Base-by-base conservation (phyloP, 1,140 invertebrate species). In the Pachyrhynchus sulphureomaculatus region DNA sequence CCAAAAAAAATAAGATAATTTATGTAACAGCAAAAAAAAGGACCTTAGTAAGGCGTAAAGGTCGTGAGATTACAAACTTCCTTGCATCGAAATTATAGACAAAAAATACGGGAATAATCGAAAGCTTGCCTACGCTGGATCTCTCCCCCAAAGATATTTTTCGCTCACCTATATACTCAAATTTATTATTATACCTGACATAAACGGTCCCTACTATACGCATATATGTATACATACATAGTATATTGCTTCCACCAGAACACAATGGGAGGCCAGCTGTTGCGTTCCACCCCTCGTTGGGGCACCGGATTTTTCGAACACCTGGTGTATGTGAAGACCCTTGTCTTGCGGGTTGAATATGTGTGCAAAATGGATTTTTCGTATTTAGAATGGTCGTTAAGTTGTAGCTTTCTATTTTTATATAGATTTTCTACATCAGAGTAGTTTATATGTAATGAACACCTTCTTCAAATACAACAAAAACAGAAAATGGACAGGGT, bases 261-360 rank as follows among this genome's bases (percentile, higher is more conserved):
- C 48, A 58, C 45, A 58, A 58, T 49, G 34, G 29, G 15, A 2
- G 10, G 21, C 56, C 56, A 58, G 56, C 56, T 58, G 56, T 58
- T 49, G 42, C 33, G 37, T 36, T 20, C 13, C 45, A 58, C 56
- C 56, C 56, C 56, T 58, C 56, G 20, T 29, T 20, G 45, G 26
- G 45, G 17, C 42, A 49, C 45, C 56, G 56, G 42, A 58, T 58
- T 47, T 37, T 47, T 8, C 18, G 41, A 49, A n/a, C 56, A 58
- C 56, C 56, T 58, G 56, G 56, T 48, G 39, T 36, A 55, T 55
- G 26, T 15, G 36, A 55, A 26, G 52, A 32, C 49, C 49, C 34
- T 32, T n/a, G n/a, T n/a, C n/a, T 20, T 52, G 18, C 34, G 24
- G 6, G 18, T n/a, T n/a, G 26, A 10, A 23, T 15, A 49, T 48